Evolutionary conservation across 2,113 vertebrate genomes (phyloP), one percentile per base, ranked within the genome.

Genomic region (Phycodurus eques): DNA sequence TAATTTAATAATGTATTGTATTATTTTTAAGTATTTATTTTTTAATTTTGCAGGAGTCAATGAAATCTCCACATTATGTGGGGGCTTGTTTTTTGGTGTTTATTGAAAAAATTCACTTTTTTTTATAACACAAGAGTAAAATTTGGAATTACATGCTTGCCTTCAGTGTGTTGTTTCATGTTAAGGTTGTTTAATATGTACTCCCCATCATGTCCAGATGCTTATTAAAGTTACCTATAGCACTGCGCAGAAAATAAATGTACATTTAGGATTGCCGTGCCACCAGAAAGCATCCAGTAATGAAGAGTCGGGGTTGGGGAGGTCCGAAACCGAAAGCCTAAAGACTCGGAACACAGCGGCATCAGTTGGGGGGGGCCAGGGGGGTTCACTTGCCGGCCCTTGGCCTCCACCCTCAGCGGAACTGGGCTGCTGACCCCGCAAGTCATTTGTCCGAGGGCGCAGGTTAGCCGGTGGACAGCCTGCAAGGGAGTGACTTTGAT

Each of bases 401-500:
- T 83, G 82, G 83, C 84, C 88, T 86, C 83, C 68, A 80, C 85
- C 85, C 84, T 78, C 71, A 83, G 74, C 89, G 86, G 91, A 92
- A 90, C 87, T 88, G 78, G 85, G 76, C 77, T 80, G 77, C 84
- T 92, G 91, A 92, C 91, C 91, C 44, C 85, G 72, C 70, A 51
- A 82, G 87, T 80, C 83, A 87, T 92, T 91, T 91, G 89, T 93
- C 90, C 92, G 77, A 82, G 76, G 64, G 77, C 53, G 65, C 80
- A 73, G 83, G 78, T 77, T 75, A 12, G 72, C 73, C 76, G 60
- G 72, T 31, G 80, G 85, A 85, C 88, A 87, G 84, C 56, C 64
- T 73, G 80, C 81, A 88, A 85, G 82, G 86, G 79, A 86, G 84
- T 85, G 62, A 78, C 91, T 93, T 93, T 93, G 91, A 93, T 91